Conservation (phyloP, 2,888 invertebrate genomes). For the Timema podura region DNA sequence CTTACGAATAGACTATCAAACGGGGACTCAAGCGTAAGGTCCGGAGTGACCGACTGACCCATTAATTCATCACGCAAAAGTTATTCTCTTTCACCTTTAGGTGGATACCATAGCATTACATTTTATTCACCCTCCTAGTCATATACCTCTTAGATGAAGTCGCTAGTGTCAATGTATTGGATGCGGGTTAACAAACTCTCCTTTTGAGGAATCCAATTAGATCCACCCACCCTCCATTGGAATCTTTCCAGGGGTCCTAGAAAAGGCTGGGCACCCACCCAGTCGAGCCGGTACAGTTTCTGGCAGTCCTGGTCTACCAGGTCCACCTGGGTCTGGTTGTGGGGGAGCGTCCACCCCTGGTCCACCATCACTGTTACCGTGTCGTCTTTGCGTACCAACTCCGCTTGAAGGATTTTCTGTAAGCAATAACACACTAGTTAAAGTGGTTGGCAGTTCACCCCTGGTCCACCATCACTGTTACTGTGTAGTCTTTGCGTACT, state of each 20-base stretch:
- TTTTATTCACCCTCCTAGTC: no score
- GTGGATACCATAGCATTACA: no score
- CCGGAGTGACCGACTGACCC: no score
- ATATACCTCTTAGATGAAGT: no score
- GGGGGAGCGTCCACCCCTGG: constrained; percentile 45
- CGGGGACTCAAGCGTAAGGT: no score
- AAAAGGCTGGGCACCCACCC: constrained; percentile 30
- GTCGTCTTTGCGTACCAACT: constrained; percentile 40
- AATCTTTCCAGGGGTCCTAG: constrained; percentile 49
- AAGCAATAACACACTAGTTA: background rate
- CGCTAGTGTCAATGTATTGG: no score
- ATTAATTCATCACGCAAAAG: no score
- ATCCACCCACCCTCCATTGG: constrained; percentile 50
- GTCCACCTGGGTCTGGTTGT: constrained; percentile 43
- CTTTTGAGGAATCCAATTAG: background rate
- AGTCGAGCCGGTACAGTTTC: constrained; percentile 16
- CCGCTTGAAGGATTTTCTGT: constrained; percentile 20
- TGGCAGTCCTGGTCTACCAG: constrained; percentile 41
- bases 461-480: background rate
- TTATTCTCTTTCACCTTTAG: no score
- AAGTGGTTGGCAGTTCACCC: background rate
- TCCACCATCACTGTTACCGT: constrained; percentile 48
- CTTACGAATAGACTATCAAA: no score
- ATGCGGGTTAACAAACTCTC: background rate
- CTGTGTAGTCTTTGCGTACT: constrained; percentile 41